Base-by-base conservation (phyloP, 2,113 vertebrate genomes). In the Peromyscus californicus region DNA sequence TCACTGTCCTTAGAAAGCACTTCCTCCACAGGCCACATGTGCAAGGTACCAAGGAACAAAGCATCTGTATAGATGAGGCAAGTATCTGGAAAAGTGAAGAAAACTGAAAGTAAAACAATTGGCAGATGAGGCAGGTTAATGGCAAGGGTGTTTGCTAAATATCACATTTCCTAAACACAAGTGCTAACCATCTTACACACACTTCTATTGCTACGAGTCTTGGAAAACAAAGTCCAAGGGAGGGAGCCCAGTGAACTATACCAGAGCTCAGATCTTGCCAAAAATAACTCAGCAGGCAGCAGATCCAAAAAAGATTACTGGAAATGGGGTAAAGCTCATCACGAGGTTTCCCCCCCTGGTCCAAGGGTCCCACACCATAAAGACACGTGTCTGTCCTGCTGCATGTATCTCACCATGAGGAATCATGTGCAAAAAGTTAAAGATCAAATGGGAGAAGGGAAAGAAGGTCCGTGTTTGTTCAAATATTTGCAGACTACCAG, bases 181-280 rank as follows among this genome's bases (percentile, higher is more conserved):
- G 7, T 74, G 12, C 51, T 33, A 72, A 63, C 54, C 45, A 39
- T 9, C 72, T 93, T 75, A 10, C 61, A 78, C 22, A 59, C 75
- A 91, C 59, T 51, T 89, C 21, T 75, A 93, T 80, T 90, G 93
- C 80, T 89, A 76, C 45, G 80, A 96, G 93, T 63, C 45, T 76
- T 83, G 79, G 67, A 75, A 74, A 91, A 11, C 51, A 7, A 90
- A 70, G 63, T 86, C 42, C 54, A 78, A 65, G 65, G 76, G 48
- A 89, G 57, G 76, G 82, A 86, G 57, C 39, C 82, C 57, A 59
- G 0, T 26, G n/a, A 96, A 76, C 67, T 89, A 75, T 0, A 26
- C 86, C 26, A 96, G 65, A 72, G 51, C 17, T 91, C 42, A 85
- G 88, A 45, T 70, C 33, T 42, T 59, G 5, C 42, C 24, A 19